Conservation (phyloP, 2,113 vertebrate species). For the Sus scrofa region DNA sequence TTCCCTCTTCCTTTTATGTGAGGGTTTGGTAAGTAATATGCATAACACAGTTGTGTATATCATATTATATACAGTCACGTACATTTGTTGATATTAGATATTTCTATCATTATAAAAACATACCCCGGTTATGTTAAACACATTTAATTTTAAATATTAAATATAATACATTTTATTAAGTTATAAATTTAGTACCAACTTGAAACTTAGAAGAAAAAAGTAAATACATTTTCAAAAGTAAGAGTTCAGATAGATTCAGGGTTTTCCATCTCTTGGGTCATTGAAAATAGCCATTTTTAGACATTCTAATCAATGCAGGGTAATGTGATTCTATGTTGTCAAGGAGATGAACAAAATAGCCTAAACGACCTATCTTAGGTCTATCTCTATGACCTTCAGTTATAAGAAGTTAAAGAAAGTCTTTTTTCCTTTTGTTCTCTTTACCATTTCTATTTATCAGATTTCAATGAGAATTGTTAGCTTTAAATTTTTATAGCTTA, state of each 20-base stretch:
- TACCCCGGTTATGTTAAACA: neutral
- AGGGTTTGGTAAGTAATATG: neutral
- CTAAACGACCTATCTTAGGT: neutral
- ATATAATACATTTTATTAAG: neutral
- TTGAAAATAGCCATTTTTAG: constrained; percentile 47
- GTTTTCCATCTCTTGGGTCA: neutral
- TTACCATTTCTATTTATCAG: neutral
- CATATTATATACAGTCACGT: neutral
- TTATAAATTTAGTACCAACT: neutral
- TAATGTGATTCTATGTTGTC: neutral
- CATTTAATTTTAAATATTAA: neutral
- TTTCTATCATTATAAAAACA: neutral
- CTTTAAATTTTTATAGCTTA: neutral
- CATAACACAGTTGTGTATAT: neutral
- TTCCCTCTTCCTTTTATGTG: neutral
- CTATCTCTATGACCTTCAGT: neutral
- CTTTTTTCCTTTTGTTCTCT: neutral
- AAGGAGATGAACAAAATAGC: constrained; percentile 42
- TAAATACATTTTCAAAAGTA: constrained; percentile 41
- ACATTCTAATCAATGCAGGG: neutral
- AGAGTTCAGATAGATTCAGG: neutral
- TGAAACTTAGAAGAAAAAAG: neutral
- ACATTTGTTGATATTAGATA: neutral
- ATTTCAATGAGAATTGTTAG: constrained; percentile 19
- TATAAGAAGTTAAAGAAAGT: neutral